Base-by-base conservation (phyloP, 2,797 vertebrate species). In the Gobio occitaniae region DNA sequence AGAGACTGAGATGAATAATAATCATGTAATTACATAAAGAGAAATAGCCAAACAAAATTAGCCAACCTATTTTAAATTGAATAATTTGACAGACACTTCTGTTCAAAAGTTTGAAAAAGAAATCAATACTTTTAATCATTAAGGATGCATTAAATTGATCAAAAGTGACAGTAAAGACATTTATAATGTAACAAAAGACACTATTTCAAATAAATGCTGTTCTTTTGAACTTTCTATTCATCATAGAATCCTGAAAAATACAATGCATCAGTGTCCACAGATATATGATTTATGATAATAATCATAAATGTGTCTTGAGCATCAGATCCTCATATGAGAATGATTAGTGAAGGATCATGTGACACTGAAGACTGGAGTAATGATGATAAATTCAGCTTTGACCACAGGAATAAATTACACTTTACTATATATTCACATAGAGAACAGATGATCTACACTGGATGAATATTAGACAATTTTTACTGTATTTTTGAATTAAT, bases 391-490 rank as follows among this genome's bases (percentile, higher is more conserved):
- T 17, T 10, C 44, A 50, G 44, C 44, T 50, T 17, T 16, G 8
- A 50, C 17, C 47, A 17, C n/a, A 50, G 13, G 15, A 74, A 47
- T 71, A 71, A 17, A 29, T 19, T 2, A 74, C 15, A 50, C 0
- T 29, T 17, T 6, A 32, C 0, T 2, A 6, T 0, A 32, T 11
- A 50, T 50, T 29, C n/a, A 50, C 1, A 25, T 6, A 9, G 47
- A 50, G 6, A 74, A 74, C 8, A 0, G 4, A 0, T 19, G 0
- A 1, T 50, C 3, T 74, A 52, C 5, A 52, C 1, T 19, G 0
- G 0, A 12, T 19, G 11, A 74, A 52, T 52, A 74, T 75, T 36
- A 12, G 1, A 36, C 1, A 0, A 0, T 36, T 32, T 54, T 19
- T 32, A 36, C 48, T 10, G 9, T 36, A 17, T 6, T 75, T 50